Evolutionary conservation across 2,888 invertebrate genomes (phyloP).

Genomic region (Leptogaster cylindrica): DNA sequence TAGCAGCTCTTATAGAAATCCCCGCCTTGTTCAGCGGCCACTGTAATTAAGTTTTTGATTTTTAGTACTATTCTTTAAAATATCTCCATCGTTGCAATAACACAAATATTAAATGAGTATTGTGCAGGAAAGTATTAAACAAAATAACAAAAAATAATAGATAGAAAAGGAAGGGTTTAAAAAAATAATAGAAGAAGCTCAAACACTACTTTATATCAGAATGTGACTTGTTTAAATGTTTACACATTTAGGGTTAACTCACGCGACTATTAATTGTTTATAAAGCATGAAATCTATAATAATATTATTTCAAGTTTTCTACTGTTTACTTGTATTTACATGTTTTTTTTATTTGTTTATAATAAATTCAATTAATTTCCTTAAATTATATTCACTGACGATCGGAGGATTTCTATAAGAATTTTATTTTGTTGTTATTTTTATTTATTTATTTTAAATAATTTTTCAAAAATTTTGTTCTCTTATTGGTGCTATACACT

Average conservation of each 20-base stretch:
- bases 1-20: constrained; percentile 87
- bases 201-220: constrained; percentile 41
- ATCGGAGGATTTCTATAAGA: constrained; percentile 61
- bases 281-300: constrained; percentile 26
- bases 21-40: constrained; percentile 81
- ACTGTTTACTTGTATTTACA: constrained; percentile 29
- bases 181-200: constrained; percentile 20
- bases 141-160: constrained; percentile 4
- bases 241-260: neutral
- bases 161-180: constrained; percentile 1
- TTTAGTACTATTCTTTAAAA: constrained; percentile 47
- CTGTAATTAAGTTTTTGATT: constrained; percentile 67
- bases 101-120: constrained; percentile 4
- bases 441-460: constrained; percentile 30
- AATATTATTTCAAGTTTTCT: constrained; percentile 10
- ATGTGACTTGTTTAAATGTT: neutral
- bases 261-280: constrained; percentile 6
- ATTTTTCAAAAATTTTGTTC: constrained; percentile 57
- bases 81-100: constrained; percentile 45
- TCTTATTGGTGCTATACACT: too few relatives aligned
- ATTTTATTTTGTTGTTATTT: too few relatives aligned
- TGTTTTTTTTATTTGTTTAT: constrained; percentile 50
- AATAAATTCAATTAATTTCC: constrained; percentile 62
- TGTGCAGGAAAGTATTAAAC: neutral
- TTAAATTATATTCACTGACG: constrained; percentile 38